A percentile compares a stretch with the other conserved stretches of the same genome.
phyloP scores from a whole-genome alignment of 1,140 invertebrate species.

The Anoplolepis gracilipes region DNA sequence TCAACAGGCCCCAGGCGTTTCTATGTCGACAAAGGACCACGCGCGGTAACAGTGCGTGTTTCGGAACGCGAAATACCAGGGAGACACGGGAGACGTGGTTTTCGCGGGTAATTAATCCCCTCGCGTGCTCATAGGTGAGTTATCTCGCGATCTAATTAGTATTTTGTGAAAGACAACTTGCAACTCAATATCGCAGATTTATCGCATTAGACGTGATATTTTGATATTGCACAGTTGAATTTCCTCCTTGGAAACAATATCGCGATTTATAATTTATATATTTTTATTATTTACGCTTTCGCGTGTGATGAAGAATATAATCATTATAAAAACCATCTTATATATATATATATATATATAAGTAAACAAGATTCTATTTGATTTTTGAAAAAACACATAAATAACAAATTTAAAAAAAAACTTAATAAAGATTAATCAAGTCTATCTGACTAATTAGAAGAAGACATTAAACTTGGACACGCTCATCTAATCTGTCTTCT shows the following conservation, averaged over 20 bases:
- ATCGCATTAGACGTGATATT: neutral
- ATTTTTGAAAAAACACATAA: no score
- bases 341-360: no score
- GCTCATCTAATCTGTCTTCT: neutral
- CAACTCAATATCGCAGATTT: neutral
- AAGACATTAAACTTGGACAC: neutral
- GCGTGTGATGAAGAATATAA: neutral
- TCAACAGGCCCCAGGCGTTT: constrained; percentile 73
- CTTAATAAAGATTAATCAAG: neutral
- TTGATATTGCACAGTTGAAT: neutral
- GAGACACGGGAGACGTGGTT: neutral
- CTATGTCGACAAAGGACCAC: constrained; percentile 75
- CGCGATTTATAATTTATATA: neutral
- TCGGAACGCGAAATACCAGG: constrained; percentile 31
- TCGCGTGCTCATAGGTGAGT: neutral
- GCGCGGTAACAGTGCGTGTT: constrained; percentile 40
- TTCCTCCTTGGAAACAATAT: neutral
- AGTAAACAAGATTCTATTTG: neutral
- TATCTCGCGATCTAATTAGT: neutral
- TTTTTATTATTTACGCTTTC: neutral
- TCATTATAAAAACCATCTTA: neutral
- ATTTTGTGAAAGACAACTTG: neutral
- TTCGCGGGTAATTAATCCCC: constrained; percentile 36
- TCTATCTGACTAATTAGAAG: neutral
- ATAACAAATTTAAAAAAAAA: neutral